These are phyloP conservation scores for Leucopternis melanops DNA, from an alignment of 2,113 vertebrate genomes.

Conservation along the genomic window DNA sequence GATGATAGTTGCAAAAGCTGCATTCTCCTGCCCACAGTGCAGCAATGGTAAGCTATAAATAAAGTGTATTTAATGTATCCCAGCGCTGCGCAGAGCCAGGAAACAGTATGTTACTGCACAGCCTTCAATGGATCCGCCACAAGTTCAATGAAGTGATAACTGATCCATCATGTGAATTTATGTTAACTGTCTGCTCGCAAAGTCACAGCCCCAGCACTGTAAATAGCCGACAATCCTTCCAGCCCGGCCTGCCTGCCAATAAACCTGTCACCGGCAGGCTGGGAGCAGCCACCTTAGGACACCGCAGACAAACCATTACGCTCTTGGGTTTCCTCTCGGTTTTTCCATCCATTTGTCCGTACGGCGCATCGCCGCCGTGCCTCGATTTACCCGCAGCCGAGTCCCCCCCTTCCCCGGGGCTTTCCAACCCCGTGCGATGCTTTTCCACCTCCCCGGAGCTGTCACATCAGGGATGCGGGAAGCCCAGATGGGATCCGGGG, in stretches of 20 bases:
- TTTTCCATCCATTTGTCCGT: neutral
- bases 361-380: rapidly evolving
- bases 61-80: constrained; percentile 83
- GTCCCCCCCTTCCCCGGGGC: neutral
- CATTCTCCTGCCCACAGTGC: constrained; percentile 77
- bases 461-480: constrained; percentile 22
- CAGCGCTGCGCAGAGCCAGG: constrained; percentile 72
- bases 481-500: neutral
- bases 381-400: neutral
- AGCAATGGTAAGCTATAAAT: constrained; percentile 77
- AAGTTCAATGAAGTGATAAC: constrained; percentile 83
- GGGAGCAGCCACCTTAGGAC: constrained; percentile 72
- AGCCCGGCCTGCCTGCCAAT: constrained; percentile 72
- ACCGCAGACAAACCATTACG: constrained; percentile 57
- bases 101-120: constrained; percentile 72
- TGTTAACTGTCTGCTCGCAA: constrained; percentile 80
- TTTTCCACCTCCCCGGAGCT: constrained; percentile 19
- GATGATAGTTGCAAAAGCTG: constrained; percentile 80
- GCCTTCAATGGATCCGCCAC: constrained; percentile 77
- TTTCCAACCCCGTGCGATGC: neutral
- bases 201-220: constrained; percentile 77
- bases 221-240: constrained; percentile 78
- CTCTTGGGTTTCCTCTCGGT: constrained; percentile 46
- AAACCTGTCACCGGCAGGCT: constrained; percentile 74
- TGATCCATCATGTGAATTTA: constrained; percentile 85